phyloP scores from a whole-genome alignment of 2,113 vertebrate species.

The Strigops habroptila region DNA sequence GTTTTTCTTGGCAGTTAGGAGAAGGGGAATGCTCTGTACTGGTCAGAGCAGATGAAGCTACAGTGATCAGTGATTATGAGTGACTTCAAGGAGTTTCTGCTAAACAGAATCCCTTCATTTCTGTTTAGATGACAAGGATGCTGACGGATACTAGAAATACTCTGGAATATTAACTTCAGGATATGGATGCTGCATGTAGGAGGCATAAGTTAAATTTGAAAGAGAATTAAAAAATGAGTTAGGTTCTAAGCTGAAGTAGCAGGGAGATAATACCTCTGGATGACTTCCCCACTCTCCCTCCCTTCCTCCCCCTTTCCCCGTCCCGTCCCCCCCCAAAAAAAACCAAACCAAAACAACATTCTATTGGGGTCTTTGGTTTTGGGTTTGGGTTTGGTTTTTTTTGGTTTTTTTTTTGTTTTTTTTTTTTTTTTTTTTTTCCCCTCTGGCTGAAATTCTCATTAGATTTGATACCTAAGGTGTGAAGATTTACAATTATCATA shows the following conservation, averaged over 20 bases:
- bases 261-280: neutral
- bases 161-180: neutral
- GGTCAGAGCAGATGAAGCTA: neutral
- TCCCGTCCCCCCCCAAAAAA: neutral
- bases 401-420: neutral
- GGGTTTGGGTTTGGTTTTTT: neutral
- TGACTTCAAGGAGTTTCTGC: neutral
- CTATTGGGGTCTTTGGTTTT: neutral
- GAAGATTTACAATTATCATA: conserved; percentile 75
- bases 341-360: neutral
- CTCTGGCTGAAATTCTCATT: neutral
- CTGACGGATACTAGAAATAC: neutral
- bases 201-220: neutral
- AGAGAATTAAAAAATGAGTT: neutral
- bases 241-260: neutral
- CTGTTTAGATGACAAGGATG: neutral
- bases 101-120: neutral
- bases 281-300: neutral
- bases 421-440: neutral
- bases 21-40: neutral
- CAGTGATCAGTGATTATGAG: neutral
- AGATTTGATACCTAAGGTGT: neutral
- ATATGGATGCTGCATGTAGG: neutral
- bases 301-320: too few species aligned
- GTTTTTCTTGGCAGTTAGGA: neutral